Evolutionary conservation across 2,797 vertebrate genomes (phyloP).

Genomic region (Helicolenus hilgendorfi): DNA sequence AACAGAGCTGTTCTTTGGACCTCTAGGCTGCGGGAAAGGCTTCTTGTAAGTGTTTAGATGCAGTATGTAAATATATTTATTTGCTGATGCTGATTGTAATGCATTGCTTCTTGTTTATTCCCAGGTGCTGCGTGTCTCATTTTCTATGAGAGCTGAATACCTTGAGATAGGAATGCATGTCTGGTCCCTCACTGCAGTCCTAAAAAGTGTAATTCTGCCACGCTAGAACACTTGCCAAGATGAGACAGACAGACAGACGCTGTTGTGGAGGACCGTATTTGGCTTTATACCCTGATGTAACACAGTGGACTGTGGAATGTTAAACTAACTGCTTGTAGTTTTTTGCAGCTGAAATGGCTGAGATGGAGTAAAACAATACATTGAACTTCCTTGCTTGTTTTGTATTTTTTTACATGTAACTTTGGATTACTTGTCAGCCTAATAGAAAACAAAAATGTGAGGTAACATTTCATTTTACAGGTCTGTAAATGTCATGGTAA

Average conservation of each 20-base stretch:
- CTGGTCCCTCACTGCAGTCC: background rate
- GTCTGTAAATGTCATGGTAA: too few species aligned
- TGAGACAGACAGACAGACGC: slow-evolving; percentile 1
- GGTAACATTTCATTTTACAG: too few species aligned
- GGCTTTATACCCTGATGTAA: slow-evolving; percentile 22
- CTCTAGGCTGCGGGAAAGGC: slow-evolving; percentile 89
- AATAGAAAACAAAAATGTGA: background rate
- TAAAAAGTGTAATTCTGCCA: background rate
- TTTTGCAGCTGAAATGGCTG: background rate
- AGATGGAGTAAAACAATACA: slow-evolving; percentile 15
- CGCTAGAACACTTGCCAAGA: background rate
- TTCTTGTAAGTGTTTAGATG: slow-evolving; percentile 82
- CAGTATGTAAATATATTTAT: background rate
- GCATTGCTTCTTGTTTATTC: slow-evolving; percentile 10
- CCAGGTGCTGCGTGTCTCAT: slow-evolving; percentile 91
- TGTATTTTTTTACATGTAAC: background rate
- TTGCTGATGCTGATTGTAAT: background rate
- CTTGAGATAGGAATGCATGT: background rate
- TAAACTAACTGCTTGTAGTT: slow-evolving; percentile 8
- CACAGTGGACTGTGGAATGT: slow-evolving; percentile 1
- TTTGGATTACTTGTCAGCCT: background rate
- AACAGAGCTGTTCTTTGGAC: slow-evolving; percentile 89
- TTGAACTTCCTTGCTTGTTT: slow-evolving; percentile 7
- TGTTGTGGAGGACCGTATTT: slow-evolving; percentile 11
- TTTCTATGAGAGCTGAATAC: slow-evolving; percentile 76